A percentile compares a stretch with the other conserved stretches of the same genome.
Conservation (phyloP, 1,140 invertebrate species). For the Sarcophaga bullata region DNA sequence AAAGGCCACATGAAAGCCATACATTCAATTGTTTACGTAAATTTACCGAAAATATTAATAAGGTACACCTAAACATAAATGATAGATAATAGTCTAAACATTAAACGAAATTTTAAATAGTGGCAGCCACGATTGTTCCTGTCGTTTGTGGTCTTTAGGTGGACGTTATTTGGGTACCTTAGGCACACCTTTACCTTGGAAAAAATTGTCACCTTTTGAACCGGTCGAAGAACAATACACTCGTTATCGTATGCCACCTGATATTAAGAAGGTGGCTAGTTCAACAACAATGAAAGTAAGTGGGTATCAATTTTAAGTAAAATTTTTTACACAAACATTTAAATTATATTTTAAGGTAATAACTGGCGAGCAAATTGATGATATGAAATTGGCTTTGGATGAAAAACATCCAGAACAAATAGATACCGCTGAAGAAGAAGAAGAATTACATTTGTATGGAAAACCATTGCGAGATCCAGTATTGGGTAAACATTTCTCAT, state of each 20-base stretch:
- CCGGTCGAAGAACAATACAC: conserved; percentile 59
- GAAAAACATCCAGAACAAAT: background rate
- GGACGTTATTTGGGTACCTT: conserved; percentile 77
- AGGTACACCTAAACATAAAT: conserved; percentile 65
- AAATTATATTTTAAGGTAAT: conserved; percentile 34
- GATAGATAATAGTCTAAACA: background rate
- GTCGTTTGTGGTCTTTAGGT: conserved; percentile 75
- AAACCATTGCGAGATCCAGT: conserved; percentile 64
- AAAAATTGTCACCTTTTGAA: conserved; percentile 66
- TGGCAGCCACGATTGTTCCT: conserved; percentile 77
- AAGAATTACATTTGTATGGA: conserved; percentile 60
- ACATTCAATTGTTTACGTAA: conserved; percentile 71
- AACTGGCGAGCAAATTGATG: conserved; percentile 35
- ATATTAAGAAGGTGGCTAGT: conserved; percentile 73
- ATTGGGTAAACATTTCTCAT: conserved; percentile 66
- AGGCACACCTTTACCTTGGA: conserved; percentile 73
- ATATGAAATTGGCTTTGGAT: conserved; percentile 1
- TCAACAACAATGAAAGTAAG: conserved; percentile 73
- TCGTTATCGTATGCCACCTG: conserved; percentile 70
- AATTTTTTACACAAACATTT: background rate
- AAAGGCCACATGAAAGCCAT: conserved; percentile 72
- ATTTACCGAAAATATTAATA: conserved; percentile 70
- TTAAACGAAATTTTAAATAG: conserved; percentile 59
- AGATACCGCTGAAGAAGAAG: conserved; percentile 26
- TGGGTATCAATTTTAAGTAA: background rate